phyloP scores from a whole-genome alignment of 2,113 vertebrate genomes.

The Geothlypis trichas region DNA sequence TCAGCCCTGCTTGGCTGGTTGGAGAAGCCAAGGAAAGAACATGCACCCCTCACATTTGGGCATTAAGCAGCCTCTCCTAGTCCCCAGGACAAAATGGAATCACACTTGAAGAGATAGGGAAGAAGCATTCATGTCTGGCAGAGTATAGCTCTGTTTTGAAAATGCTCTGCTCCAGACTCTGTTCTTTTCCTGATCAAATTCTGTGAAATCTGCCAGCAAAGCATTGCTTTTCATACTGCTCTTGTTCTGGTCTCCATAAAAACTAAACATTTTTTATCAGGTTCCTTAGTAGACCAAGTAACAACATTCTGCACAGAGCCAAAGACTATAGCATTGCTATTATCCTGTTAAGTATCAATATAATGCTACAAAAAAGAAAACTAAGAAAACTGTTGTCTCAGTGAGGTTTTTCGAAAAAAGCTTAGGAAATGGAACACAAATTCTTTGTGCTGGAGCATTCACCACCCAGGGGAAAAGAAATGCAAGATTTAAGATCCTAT shows the following conservation, averaged over 20 bases:
- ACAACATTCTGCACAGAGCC: neutral
- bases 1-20: neutral
- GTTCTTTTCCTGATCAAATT: neutral
- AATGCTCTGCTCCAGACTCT: neutral
- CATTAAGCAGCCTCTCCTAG: neutral
- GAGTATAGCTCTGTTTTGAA: neutral
- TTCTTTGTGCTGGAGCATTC: neutral
- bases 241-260: neutral
- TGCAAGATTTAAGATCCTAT: neutral
- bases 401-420: neutral
- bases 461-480: neutral
- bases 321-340: neutral
- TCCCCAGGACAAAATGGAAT: neutral
- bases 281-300: neutral
- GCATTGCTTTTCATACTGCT: neutral
- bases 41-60: fast-evolving
- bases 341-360: neutral
- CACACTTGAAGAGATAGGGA: neutral
- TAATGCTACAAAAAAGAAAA: neutral
- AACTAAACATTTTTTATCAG: too few species aligned
- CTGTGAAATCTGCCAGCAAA: neutral
- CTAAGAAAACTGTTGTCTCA: neutral
- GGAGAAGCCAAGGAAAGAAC: neutral
- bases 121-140: neutral
- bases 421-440: neutral